These are phyloP conservation scores for Cosmia pyralina DNA, from an alignment of 2,888 invertebrate genomes.

Conservation along the genomic window DNA sequence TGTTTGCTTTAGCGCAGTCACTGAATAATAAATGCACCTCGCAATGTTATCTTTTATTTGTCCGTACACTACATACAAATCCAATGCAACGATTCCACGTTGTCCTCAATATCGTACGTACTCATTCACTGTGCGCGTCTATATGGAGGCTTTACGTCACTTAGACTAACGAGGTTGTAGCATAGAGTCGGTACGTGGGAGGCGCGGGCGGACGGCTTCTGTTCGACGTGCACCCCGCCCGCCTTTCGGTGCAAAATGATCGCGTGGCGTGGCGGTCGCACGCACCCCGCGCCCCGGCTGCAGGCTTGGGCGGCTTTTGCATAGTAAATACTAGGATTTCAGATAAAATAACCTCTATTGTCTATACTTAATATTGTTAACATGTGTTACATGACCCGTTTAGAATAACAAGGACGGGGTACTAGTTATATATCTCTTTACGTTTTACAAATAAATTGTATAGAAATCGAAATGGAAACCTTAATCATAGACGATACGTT, in stretches of 20 bases:
- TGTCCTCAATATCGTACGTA: constrained; percentile 65
- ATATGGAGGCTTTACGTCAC: constrained; percentile 83
- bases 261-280: constrained; percentile 85
- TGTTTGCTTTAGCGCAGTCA: constrained; percentile 78
- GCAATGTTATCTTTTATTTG: constrained; percentile 81
- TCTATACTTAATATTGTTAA: constrained; percentile 32
- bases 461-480: background rate
- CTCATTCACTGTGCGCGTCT: constrained; percentile 73
- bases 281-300: constrained; percentile 75
- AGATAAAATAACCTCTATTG: constrained; percentile 69
- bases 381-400: constrained; percentile 30
- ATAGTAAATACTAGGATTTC: constrained; percentile 73
- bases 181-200: constrained; percentile 71
- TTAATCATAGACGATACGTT: background rate
- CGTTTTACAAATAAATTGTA: constrained; percentile 16
- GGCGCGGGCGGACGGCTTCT: constrained; percentile 66
- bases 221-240: constrained; percentile 83
- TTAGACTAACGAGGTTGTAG: constrained; percentile 84
- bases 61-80: constrained; percentile 70
- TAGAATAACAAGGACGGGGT: background rate
- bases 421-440: background rate
- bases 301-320: constrained; percentile 75
- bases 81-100: constrained; percentile 70
- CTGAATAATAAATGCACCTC: constrained; percentile 88
- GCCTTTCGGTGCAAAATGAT: constrained; percentile 84